Evolutionary conservation across 2,888 invertebrate genomes (phyloP).

Genomic region (Callimorpha dominula): DNA sequence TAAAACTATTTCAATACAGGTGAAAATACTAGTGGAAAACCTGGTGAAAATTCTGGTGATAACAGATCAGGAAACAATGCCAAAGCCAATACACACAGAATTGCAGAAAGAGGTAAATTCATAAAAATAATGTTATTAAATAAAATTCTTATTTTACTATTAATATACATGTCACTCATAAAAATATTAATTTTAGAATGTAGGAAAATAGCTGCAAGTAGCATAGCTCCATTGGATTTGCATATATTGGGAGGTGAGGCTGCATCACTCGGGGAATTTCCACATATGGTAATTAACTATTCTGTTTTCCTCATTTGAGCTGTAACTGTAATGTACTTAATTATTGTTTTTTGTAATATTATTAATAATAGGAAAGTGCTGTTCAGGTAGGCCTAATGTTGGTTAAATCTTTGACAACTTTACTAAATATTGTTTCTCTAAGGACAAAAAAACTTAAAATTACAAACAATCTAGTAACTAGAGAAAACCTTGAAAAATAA

Average conservation of each 20-base stretch:
- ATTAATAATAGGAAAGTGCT: background rate
- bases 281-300: constrained; percentile 71
- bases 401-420: too few relatives aligned
- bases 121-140: background rate
- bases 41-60: background rate
- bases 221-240: constrained; percentile 64
- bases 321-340: background rate
- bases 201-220: constrained; percentile 62
- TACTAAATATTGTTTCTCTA: too few relatives aligned
- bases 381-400: background rate
- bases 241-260: constrained; percentile 76
- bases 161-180: background rate
- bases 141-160: background rate
- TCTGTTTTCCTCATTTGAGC: constrained; percentile 25
- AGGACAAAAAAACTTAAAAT: too few relatives aligned
- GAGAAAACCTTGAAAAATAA: too few relatives aligned
- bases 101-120: constrained; percentile 67
- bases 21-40: background rate
- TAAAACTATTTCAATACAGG: constrained; percentile 9
- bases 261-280: constrained; percentile 76
- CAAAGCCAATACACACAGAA: constrained; percentile 44
- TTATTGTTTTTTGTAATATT: constrained; percentile 11
- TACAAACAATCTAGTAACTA: too few relatives aligned
- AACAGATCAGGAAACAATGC: background rate
- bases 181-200: constrained; percentile 70